These are phyloP conservation scores for Chalcis sispes DNA, from an alignment of 2,888 invertebrate genomes.

Conservation along the genomic window DNA sequence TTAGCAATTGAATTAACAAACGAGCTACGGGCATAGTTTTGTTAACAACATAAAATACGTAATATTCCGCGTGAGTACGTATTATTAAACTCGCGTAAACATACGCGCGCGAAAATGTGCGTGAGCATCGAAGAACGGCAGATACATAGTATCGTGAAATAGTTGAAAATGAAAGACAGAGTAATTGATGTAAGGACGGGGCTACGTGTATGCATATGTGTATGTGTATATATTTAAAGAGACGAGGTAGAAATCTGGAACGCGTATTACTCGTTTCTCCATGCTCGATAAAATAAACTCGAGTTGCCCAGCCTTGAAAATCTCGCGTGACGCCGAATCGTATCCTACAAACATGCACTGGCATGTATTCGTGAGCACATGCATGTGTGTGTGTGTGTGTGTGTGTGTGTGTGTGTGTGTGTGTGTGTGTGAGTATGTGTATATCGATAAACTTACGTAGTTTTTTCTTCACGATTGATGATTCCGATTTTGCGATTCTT, in stretches of 20 bases:
- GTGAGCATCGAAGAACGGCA: too few species aligned
- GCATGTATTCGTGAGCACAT: too few species aligned
- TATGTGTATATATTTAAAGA: constrained; percentile 11
- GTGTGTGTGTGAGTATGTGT: constrained; percentile 1
- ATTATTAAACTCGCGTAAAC: too few species aligned
- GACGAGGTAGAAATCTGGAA: constrained; percentile 35
- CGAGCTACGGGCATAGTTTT: too few species aligned
- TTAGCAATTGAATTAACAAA: too few species aligned
- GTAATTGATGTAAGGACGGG: too few species aligned
- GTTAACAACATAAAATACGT: too few species aligned
- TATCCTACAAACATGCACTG: constrained; percentile 27
- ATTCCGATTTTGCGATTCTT: constrained; percentile 16
- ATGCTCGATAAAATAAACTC: constrained; percentile 37
- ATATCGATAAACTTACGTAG: constrained; percentile 4
- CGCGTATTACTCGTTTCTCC: constrained; percentile 18
- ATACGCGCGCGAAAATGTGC: too few species aligned
- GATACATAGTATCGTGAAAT: too few species aligned
- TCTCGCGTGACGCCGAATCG: constrained; percentile 48
- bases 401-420: neutral
- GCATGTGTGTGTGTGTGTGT: constrained; percentile 1
- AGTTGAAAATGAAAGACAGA: too few species aligned
- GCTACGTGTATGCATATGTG: neutral
- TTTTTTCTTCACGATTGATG: neutral
- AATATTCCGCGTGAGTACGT: too few species aligned
- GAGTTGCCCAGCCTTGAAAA: constrained; percentile 40